These are phyloP conservation scores for Acinonyx jubatus DNA, from an alignment of 2,113 vertebrate genomes.

Conservation along the genomic window DNA sequence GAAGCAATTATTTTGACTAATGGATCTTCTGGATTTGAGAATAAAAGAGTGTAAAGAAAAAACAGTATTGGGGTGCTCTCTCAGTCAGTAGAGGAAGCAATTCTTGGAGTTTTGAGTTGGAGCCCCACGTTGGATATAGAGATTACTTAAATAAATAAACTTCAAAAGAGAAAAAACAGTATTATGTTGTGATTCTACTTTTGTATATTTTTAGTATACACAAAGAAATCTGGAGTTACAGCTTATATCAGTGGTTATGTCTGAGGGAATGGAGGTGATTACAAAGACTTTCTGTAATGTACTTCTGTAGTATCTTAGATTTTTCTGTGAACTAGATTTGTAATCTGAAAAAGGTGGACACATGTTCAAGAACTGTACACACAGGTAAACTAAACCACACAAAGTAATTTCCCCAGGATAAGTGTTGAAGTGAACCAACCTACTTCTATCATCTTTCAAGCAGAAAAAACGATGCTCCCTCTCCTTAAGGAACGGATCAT, in stretches of 20 bases:
- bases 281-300: background rate
- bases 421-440: background rate
- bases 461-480: background rate
- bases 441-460: background rate
- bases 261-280: background rate
- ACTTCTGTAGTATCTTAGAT: background rate
- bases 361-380: background rate
- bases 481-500: background rate
- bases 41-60: background rate
- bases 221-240: background rate
- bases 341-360: background rate
- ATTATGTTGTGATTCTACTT: background rate
- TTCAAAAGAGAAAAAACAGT: background rate
- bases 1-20: background rate
- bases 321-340: background rate
- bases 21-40: background rate
- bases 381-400: background rate
- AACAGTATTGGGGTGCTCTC: background rate
- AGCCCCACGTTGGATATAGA: background rate
- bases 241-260: background rate
- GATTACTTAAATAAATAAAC: background rate
- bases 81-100: background rate
- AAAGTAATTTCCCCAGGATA: background rate
- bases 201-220: background rate
- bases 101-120: background rate